Percentiles rank a stretch among this genome's conserved stretches.
Conservation (phyloP, 2,888 invertebrate genomes). For the Drosophila neutralis region DNA sequence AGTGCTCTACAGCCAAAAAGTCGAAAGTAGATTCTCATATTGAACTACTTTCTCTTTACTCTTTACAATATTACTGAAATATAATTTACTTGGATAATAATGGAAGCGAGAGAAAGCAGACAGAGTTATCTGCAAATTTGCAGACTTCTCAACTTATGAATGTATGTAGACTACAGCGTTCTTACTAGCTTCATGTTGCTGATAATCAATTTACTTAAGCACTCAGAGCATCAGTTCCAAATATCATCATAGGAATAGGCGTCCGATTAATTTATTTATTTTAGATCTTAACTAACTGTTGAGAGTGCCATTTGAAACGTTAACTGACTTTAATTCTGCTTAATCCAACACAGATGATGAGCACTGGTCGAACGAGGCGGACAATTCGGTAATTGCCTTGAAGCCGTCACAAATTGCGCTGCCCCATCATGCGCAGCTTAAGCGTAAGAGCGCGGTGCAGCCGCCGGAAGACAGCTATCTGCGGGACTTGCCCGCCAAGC, state of each 20-base stretch:
- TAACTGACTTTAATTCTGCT: not conserved
- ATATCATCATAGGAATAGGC: not conserved
- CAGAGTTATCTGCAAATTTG: no score
- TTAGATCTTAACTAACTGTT: not conserved
- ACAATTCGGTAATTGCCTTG: slow-evolving; percentile 83
- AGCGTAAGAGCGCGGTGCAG: slow-evolving; percentile 82
- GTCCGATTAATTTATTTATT: not conserved
- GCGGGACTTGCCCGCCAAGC: slow-evolving; percentile 83
- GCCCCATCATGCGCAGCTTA: slow-evolving; percentile 78
- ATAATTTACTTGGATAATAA: no score
- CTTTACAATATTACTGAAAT: no score
- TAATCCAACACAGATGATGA: slow-evolving; percentile 80
- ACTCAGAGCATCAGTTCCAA: not conserved
- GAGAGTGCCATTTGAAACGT: not conserved
- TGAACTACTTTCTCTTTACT: no score
- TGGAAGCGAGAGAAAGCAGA: no score
- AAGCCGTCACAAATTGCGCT: slow-evolving; percentile 83
- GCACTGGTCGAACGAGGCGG: slow-evolving; percentile 85
- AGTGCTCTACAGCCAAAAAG: no score
- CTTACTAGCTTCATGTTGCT: no score
- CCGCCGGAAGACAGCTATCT: slow-evolving; percentile 83
- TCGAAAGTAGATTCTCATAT: no score
- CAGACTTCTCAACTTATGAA: no score
- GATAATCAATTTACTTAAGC: no score
- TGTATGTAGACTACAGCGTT: no score